phyloP scores from a whole-genome alignment of 2,797 vertebrate genomes.

The Acanthurus tractus region DNA sequence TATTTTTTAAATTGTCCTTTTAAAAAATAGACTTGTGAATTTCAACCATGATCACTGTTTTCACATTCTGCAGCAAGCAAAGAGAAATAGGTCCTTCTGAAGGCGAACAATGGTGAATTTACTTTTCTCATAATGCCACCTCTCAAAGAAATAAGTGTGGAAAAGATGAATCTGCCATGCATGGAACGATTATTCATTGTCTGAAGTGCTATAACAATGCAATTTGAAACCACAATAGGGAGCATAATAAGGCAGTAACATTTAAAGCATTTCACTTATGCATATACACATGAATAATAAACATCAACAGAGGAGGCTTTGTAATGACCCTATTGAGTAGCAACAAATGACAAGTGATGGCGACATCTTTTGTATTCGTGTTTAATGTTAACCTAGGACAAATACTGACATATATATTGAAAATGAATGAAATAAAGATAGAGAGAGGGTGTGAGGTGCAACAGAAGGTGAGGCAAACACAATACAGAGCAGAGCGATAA shows the following conservation, averaged over 20 bases:
- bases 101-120: slow-evolving; percentile 33
- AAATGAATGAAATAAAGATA: slow-evolving; percentile 29
- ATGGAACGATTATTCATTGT: slow-evolving; percentile 25
- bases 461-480: slow-evolving; percentile 28
- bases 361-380: neutral
- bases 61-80: slow-evolving; percentile 52
- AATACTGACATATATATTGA: neutral
- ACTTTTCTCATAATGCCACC: slow-evolving; percentile 4
- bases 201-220: slow-evolving; percentile 32
- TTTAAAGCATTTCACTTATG: slow-evolving; percentile 20
- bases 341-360: slow-evolving; percentile 9
- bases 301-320: neutral
- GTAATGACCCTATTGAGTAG: slow-evolving; percentile 3
- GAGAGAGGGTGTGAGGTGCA: slow-evolving; percentile 2
- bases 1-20: slow-evolving; percentile 41
- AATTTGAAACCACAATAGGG: slow-evolving; percentile 31
- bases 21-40: slow-evolving; percentile 48
- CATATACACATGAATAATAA: slow-evolving; percentile 29
- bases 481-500: slow-evolving; percentile 31
- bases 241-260: slow-evolving; percentile 15
- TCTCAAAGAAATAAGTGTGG: slow-evolving; percentile 30
- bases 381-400: neutral
- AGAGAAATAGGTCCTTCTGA: slow-evolving; percentile 48
- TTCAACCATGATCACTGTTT: slow-evolving; percentile 54
- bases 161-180: slow-evolving; percentile 36